Evolutionary conservation across 2,888 invertebrate species (phyloP).

Genomic region (Callyntrura sp.): DNA sequence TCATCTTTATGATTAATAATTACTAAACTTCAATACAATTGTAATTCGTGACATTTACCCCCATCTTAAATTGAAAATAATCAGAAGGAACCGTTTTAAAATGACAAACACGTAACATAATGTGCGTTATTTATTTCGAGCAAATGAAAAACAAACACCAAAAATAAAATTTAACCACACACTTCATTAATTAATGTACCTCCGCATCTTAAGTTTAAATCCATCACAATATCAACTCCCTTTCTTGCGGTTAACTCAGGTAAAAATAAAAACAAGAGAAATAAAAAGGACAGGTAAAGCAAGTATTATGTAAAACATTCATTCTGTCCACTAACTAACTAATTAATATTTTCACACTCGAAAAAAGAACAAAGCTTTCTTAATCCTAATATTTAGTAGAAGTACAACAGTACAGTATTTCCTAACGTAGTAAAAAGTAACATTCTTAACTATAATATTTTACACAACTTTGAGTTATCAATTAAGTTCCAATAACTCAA

Average conservation of each 20-base stretch:
- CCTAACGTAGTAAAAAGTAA: background rate
- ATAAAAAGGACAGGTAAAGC: background rate
- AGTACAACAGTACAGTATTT: too few species aligned
- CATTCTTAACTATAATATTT: background rate
- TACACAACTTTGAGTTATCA: slow-evolving; percentile 19
- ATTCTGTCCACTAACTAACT: background rate
- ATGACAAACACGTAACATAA: background rate
- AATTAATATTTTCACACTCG: background rate
- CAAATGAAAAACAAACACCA: background rate
- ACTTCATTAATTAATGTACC: too few species aligned
- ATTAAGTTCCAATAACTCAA: slow-evolving; percentile 63
- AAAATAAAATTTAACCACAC: background rate
- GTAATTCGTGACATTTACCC: too few species aligned
- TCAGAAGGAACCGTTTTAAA: background rate
- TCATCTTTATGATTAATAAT: too few species aligned
- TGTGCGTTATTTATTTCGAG: slow-evolving; percentile 15
- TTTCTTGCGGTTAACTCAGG: slow-evolving; percentile 20
- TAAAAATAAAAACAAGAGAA: background rate
- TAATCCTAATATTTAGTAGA: background rate
- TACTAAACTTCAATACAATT: too few species aligned
- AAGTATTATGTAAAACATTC: background rate
- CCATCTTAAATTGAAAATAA: too few species aligned
- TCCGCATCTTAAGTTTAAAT: background rate
- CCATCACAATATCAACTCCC: background rate
- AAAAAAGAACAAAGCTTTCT: background rate